Evolutionary conservation across 2,113 vertebrate genomes (phyloP).

Genomic region (Phycodurus eques): DNA sequence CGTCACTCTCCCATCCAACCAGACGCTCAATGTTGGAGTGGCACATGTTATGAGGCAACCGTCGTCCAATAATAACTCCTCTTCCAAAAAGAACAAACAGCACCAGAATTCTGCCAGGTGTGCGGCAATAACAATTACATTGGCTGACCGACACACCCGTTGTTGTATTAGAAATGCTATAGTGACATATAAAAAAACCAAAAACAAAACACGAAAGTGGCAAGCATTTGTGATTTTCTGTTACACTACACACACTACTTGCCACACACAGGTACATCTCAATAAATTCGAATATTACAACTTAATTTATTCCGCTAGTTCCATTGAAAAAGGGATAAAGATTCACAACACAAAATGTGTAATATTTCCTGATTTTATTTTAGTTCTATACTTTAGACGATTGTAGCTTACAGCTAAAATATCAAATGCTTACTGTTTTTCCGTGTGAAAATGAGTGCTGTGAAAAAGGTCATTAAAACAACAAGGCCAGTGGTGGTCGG

Average conservation of each 20-base stretch:
- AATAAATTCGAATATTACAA: not conserved
- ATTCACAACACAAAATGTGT: not conserved
- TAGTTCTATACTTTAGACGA: too few species aligned
- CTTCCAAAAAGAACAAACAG: conserved; percentile 92
- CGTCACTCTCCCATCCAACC: conserved; percentile 88
- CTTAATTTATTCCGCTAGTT: not conserved
- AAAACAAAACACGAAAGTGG: not conserved
- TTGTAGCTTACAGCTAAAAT: not conserved
- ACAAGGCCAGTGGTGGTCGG: not conserved
- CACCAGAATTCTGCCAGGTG: conserved; percentile 89
- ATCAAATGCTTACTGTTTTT: too few species aligned
- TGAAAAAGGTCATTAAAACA: not conserved
- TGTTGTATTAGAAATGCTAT: not conserved
- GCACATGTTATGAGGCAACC: conserved; percentile 98
- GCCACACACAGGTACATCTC: not conserved
- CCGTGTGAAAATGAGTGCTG: not conserved
- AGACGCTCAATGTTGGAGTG: conserved; percentile 93
- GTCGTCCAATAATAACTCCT: conserved; percentile 77
- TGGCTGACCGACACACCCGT: not conserved
- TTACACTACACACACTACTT: not conserved
- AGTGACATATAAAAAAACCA: not conserved
- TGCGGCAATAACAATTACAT: not conserved
- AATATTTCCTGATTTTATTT: not conserved
- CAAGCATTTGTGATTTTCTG: too few species aligned
- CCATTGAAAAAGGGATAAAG: not conserved